Evolutionary conservation across 1,140 invertebrate species (phyloP), one percentile per base, ranked within the genome.

Genomic region (Penaeus japonicus): DNA sequence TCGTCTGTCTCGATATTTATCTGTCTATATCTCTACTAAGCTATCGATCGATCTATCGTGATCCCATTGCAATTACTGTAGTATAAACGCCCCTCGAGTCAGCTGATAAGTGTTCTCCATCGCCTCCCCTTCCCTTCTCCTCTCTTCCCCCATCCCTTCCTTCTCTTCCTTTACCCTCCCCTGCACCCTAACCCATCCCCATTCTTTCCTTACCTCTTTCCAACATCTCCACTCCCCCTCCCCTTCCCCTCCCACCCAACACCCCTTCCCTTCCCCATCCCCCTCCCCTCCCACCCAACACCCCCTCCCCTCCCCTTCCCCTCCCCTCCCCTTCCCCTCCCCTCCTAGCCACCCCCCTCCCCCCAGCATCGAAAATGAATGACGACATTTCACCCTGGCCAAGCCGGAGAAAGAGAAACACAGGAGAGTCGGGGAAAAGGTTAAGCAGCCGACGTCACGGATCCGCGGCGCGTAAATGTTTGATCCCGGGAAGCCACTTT

Each of bases 391-490:
- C 54, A 27, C 55, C 32, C 30, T 4, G 54, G 54, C 17, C 27
- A 39, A 35, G 81, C 27, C 54, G 24, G 20, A 18, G 27, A 27
- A 35, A 55, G 27, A 39, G 15, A 22, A 4, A 35, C 2, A 53
- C 39, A 22, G 35, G 10, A 1, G 77, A 32, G 39, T 17, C 27
- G 27, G 20, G 24, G n/a, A 62, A 59, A 83, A 83, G 81, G 81
- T 83, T 83, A 83, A 83, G 81, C 30, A 83, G 81, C 55, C 24
- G 57, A 83, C 81, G 57, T 39, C 81, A 83, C 55, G 15, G n/a
- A 24, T 32, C 27, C n/a, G 35, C 65, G 57, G 62, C 32, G 35
- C 55, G 30, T 83, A 59, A 30, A 83, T 83, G 81, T 83, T 24
- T 62, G 81, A 20, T 47, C 47, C 47, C 47, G 47, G 47, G 47